Base-by-base conservation (phyloP, 2,797 vertebrate species). In the Xyrichtys novacula region DNA sequence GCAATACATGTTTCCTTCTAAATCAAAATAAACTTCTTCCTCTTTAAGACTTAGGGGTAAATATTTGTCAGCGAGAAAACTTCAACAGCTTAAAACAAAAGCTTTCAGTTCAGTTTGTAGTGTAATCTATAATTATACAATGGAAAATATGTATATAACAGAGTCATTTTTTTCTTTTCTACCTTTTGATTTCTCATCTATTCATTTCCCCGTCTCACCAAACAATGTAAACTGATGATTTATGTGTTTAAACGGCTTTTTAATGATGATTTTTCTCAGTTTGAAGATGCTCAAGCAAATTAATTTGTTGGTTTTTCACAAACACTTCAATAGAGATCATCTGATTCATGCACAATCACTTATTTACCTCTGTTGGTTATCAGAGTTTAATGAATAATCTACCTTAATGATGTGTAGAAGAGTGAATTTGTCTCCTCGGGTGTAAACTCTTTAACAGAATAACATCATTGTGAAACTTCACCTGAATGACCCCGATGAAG, bases 241-340 rank as follows among this genome's bases (percentile, higher is more conserved):
- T 11, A 60, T 12, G 12, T 46, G 25, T 20, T 61, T 48, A 12
- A 15, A 31, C n/a, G n/a, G n/a, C n/a, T n/a, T n/a, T 34, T 50
- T n/a, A 9, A 29, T 26, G 49, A 71, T 32, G 47, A 59, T 55
- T 52, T 42, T 20, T 52, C 23, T 62, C 32, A 22, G 22, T 57
- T 50, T 15, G n/a, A 39, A 58, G 10, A 14, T 26, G 16, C 23
- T 28, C 14, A 8, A 5, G 25, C 22, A 38, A 29, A 28, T 56
- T 42, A 71, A 64, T 36, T 3, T 29, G 65, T 31, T 44, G 17
- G 54, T 8, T 31, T 28, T 64, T 44, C 19, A 47, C n/a, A n/a
- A n/a, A n/a, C n/a, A n/a, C n/a, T n/a, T n/a, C n/a, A n/a, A n/a
- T n/a, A n/a, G n/a, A n/a, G n/a, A n/a, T n/a, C n/a, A n/a, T n/a